A percentile compares a stretch with the other conserved stretches of the same genome.
Conservation (phyloP, 2,888 invertebrate genomes). For the Torymus texanus region DNA sequence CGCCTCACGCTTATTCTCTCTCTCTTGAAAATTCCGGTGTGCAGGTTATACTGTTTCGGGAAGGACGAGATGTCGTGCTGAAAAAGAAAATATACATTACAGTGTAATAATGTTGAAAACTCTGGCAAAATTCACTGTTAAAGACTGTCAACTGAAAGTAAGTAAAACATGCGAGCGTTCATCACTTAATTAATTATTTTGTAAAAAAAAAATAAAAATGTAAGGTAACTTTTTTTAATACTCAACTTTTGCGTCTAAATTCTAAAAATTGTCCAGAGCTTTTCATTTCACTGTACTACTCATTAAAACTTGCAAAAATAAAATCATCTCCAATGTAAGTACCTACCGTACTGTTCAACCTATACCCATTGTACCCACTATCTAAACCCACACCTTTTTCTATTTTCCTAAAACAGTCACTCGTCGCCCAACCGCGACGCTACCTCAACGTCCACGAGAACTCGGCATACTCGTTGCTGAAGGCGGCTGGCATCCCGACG, state of each 20-base stretch:
- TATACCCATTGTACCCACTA: too few relatives aligned
- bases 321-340: too few relatives aligned
- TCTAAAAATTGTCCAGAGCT: too few relatives aligned
- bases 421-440: constrained; percentile 70
- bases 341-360: too few relatives aligned
- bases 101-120: constrained; percentile 32
- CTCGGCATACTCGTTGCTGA: constrained; percentile 89
- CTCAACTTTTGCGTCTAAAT: too few relatives aligned
- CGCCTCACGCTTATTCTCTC: not conserved
- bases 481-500: constrained; percentile 88
- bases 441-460: constrained; percentile 94
- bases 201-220: too few relatives aligned
- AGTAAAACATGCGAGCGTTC: constrained; percentile 6
- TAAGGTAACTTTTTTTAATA: too few relatives aligned
- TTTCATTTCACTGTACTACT: too few relatives aligned
- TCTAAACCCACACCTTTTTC: too few relatives aligned
- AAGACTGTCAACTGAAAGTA: constrained; percentile 41
- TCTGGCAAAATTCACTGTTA: constrained; percentile 25
- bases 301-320: too few relatives aligned
- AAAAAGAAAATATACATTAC: not conserved
- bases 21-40: constrained; percentile 10
- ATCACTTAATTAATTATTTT: too few relatives aligned
- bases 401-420: too few relatives aligned
- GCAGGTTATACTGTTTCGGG: constrained; percentile 1
- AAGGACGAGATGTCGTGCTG: not conserved